Conservation (phyloP, 1,140 invertebrate species). For the Lepidurus apus region DNA sequence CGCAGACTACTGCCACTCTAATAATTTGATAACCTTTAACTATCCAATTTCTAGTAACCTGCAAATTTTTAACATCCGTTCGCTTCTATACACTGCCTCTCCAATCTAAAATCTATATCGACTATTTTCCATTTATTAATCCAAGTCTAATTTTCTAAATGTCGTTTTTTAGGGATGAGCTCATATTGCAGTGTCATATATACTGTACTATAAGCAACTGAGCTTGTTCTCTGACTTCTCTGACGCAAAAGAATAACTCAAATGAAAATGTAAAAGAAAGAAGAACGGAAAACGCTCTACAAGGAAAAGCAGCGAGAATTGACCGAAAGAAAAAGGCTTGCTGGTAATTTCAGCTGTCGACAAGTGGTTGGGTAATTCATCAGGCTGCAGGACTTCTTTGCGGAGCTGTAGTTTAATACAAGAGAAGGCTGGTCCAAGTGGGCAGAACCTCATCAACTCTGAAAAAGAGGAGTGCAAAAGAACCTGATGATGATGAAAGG, state of each 20-base stretch:
- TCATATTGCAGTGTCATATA: too few relatives aligned
- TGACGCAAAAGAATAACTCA: too few relatives aligned
- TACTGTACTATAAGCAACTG: too few relatives aligned
- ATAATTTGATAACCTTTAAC: constrained; percentile 10
- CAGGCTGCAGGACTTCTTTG: background rate
- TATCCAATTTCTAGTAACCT: background rate
- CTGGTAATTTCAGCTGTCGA: constrained; percentile 15
- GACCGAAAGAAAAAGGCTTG: background rate
- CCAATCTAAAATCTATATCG: background rate
- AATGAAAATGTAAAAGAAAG: too few relatives aligned
- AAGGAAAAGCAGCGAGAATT: background rate
- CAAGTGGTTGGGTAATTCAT: constrained; percentile 10
- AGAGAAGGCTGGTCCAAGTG: constrained; percentile 1
- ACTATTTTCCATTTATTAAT: too few relatives aligned
- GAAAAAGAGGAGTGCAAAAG: background rate
- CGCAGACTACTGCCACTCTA: background rate
- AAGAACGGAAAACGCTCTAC: background rate
- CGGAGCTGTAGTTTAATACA: constrained; percentile 1
- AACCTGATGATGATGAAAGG: background rate
- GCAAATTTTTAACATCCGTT: background rate
- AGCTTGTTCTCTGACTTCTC: too few relatives aligned
- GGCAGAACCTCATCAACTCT: constrained; percentile 13
- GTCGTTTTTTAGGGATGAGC: too few relatives aligned
- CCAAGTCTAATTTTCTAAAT: too few relatives aligned
- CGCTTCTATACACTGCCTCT: background rate